These are phyloP conservation scores for Anoplophora glabripennis DNA, from an alignment of 1,140 invertebrate genomes.

Conservation along the genomic window DNA sequence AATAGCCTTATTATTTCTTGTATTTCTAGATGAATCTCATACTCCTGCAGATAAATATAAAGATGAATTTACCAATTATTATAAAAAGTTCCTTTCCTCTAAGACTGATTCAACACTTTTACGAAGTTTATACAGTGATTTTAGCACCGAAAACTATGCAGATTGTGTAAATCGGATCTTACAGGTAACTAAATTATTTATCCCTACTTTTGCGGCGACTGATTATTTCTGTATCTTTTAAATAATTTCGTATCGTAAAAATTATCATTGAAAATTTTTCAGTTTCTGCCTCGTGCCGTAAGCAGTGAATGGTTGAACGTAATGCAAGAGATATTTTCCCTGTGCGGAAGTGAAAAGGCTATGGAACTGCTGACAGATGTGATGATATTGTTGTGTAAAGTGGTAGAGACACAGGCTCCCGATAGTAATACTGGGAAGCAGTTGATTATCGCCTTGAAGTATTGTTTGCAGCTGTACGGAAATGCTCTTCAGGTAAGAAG, in stretches of 20 bases:
- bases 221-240: neutral
- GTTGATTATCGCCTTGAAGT: slow-evolving; percentile 32
- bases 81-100: slow-evolving; percentile 11
- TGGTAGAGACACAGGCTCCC: slow-evolving; percentile 32
- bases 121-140: slow-evolving; percentile 23
- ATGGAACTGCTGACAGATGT: slow-evolving; percentile 33
- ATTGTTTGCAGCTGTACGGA: slow-evolving; percentile 37
- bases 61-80: slow-evolving; percentile 21
- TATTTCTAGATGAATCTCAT: neutral
- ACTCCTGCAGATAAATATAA: slow-evolving; percentile 4
- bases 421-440: slow-evolving; percentile 11
- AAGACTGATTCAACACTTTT: neutral
- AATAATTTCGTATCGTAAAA: neutral
- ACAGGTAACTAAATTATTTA: slow-evolving; percentile 28
- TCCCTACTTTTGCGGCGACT: neutral
- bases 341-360: slow-evolving; percentile 23
- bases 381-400: slow-evolving; percentile 35
- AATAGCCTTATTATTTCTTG: neutral
- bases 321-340: slow-evolving; percentile 22
- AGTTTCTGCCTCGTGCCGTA: slow-evolving; percentile 39
- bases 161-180: slow-evolving; percentile 29
- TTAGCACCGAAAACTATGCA: slow-evolving; percentile 25
- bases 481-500: slow-evolving; percentile 34
- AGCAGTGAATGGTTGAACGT: slow-evolving; percentile 37
- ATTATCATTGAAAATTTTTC: slow-evolving; percentile 13